These are phyloP conservation scores for Lissocephala sabroskyi DNA, from an alignment of 2,888 invertebrate genomes.

Conservation along the genomic window DNA sequence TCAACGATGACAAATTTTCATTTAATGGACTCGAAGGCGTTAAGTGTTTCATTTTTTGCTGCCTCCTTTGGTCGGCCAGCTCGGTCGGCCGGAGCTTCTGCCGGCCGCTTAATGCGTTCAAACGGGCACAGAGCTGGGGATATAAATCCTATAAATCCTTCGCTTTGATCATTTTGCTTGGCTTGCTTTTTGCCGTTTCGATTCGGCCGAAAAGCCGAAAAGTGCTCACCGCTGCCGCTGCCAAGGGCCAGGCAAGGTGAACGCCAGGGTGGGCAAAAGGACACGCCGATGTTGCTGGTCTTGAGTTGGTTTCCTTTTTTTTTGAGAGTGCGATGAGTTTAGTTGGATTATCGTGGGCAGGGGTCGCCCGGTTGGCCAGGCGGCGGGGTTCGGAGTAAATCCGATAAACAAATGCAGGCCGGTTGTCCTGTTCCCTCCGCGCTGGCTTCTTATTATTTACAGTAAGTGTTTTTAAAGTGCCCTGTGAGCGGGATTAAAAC, in stretches of 20 bases:
- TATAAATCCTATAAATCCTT: conserved; percentile 60
- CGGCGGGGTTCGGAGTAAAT: conserved; percentile 26
- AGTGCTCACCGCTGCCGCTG: conserved; percentile 28
- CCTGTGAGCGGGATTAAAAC: conserved; percentile 40
- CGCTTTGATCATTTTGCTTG: conserved; percentile 54
- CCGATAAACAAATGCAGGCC: conserved; percentile 63
- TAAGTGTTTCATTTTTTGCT: conserved; percentile 40
- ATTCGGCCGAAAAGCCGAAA: conserved; percentile 41
- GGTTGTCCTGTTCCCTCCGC: conserved; percentile 33
- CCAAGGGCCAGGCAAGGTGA: neutral
- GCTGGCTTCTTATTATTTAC: conserved; percentile 39
- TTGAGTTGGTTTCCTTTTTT: too few species aligned
- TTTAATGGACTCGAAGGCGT: conserved; percentile 64
- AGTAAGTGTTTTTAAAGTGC: conserved; percentile 49
- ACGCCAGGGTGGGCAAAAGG: neutral
- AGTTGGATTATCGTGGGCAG: neutral
- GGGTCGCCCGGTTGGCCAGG: neutral
- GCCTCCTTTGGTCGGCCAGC: conserved; percentile 25
- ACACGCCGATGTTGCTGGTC: too few species aligned
- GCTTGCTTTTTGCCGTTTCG: conserved; percentile 19
- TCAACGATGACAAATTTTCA: conserved; percentile 48
- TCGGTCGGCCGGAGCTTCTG: conserved; percentile 5
- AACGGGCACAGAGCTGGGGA: conserved; percentile 59
- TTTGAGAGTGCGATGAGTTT: too few species aligned
- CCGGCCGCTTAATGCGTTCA: conserved; percentile 41